Percentiles rank a stretch among this genome's conserved stretches.
phyloP scores from a whole-genome alignment of 2,113 vertebrate species.

The Asarcornis scutulata region DNA sequence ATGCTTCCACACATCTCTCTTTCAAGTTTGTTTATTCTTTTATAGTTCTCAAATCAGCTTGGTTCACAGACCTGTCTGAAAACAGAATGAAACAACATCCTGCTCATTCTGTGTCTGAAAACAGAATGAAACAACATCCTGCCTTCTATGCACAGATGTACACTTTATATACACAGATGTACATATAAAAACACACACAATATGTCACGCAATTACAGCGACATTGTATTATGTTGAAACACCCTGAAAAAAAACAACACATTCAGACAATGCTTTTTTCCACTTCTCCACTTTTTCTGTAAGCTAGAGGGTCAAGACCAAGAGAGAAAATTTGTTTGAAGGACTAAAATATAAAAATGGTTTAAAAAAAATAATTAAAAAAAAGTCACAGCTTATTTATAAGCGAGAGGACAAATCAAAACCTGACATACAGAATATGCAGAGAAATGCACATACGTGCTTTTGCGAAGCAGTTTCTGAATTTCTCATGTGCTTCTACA shows the following conservation, averaged over 20 bases:
- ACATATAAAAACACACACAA: background rate
- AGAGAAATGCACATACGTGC: background rate
- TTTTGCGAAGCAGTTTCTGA: background rate
- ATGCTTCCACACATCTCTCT: background rate
- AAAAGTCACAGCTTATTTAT: background rate
- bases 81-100: background rate
- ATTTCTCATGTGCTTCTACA: background rate
- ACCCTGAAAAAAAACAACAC: background rate
- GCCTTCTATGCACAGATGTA: background rate
- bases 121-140: background rate
- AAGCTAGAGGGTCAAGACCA: background rate
- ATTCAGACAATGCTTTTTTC: background rate
- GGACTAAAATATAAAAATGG: background rate
- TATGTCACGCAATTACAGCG: background rate
- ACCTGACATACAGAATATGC: background rate
- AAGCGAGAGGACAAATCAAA: background rate
- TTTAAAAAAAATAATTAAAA: background rate
- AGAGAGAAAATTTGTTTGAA: background rate
- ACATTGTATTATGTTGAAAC: background rate
- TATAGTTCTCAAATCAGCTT: background rate
- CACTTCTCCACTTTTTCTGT: background rate
- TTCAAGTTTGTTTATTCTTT: background rate
- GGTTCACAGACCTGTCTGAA: background rate
- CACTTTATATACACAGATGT: background rate
- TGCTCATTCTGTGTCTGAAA: background rate